A percentile compares a stretch with the other conserved stretches of the same genome.
Evolutionary conservation across 2,113 vertebrate genomes (phyloP).

Genomic region (Colius striatus): DNA sequence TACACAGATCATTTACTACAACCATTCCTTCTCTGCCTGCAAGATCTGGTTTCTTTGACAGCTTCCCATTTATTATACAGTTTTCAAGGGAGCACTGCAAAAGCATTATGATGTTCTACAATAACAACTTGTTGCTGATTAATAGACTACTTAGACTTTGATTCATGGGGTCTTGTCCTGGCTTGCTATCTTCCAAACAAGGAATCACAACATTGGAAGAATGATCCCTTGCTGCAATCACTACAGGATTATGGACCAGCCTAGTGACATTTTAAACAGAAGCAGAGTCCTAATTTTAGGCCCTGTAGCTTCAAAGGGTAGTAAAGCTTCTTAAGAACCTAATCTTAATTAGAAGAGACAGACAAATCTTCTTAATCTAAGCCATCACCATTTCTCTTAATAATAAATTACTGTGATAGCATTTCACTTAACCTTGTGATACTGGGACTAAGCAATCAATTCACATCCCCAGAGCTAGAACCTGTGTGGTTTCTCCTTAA

Average conservation of each 20-base stretch:
- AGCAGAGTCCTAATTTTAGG: slow-evolving; percentile 56
- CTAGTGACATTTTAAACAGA: slow-evolving; percentile 48
- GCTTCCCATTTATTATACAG: neutral
- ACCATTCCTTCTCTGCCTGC: neutral
- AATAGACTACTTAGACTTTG: slow-evolving; percentile 8
- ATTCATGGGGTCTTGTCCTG: neutral
- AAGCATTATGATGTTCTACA: neutral
- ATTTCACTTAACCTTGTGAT: slow-evolving; percentile 62
- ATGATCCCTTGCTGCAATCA: neutral
- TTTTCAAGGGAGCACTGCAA: neutral
- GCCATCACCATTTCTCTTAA: slow-evolving; percentile 49
- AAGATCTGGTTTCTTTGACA: neutral
- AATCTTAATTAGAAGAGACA: slow-evolving; percentile 67
- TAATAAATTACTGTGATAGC: slow-evolving; percentile 57
- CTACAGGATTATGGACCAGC: slow-evolving; percentile 17
- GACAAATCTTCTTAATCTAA: slow-evolving; percentile 71
- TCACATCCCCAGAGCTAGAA: neutral
- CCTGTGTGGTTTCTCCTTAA: neutral
- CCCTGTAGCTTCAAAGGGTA: slow-evolving; percentile 42
- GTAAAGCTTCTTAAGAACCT: slow-evolving; percentile 67
- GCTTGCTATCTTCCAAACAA: neutral
- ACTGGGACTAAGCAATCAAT: slow-evolving; percentile 1
- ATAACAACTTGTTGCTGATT: neutral
- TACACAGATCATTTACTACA: neutral
- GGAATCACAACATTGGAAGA: neutral